These are phyloP conservation scores for Antechinus flavipes DNA, from an alignment of 2,113 vertebrate genomes.

Conservation along the genomic window DNA sequence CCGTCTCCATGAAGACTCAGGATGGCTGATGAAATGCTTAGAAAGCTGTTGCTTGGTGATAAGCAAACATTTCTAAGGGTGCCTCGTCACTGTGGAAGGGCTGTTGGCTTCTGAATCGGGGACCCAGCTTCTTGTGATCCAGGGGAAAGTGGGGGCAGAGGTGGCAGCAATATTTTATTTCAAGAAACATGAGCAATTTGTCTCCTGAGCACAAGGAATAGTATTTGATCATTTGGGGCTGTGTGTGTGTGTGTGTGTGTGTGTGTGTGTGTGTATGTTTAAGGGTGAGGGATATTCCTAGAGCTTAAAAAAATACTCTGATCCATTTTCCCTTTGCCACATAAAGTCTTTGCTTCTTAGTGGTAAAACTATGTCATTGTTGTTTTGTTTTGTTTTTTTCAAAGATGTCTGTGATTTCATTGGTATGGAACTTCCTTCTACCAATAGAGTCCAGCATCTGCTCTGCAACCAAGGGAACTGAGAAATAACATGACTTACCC, in stretches of 20 bases:
- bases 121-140: neutral
- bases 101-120: constrained; percentile 49
- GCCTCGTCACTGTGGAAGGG: constrained; percentile 14
- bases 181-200: neutral
- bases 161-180: neutral
- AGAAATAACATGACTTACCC: neutral
- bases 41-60: constrained; percentile 14
- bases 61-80: constrained; percentile 38
- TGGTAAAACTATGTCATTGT: neutral
- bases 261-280: neutral
- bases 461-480: neutral
- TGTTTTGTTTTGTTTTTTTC: neutral
- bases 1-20: neutral
- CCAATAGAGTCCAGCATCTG: neutral
- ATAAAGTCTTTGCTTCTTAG: neutral
- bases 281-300: neutral
- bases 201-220: neutral
- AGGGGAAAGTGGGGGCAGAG: neutral
- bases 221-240: neutral
- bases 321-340: neutral
- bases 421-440: neutral
- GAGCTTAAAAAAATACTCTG: neutral
- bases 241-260: neutral
- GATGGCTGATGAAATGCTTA: constrained; percentile 60
- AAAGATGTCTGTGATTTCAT: neutral